phyloP scores from a whole-genome alignment of 1,140 invertebrate genomes.

The Bombus cullumanus region DNA sequence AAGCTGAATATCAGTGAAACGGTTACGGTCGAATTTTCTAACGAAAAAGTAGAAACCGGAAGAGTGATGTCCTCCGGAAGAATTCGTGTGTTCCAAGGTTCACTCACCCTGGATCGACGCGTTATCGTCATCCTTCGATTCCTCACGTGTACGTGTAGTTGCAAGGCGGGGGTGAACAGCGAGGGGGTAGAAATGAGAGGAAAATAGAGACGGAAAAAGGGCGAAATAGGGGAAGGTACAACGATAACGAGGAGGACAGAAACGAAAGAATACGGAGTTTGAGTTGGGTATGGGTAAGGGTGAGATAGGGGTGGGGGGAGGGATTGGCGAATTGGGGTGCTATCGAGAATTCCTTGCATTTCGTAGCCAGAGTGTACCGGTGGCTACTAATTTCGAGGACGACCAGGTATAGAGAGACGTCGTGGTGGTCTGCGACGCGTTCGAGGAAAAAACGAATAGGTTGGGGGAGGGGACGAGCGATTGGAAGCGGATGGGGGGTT shows the following conservation, averaged over 20 bases:
- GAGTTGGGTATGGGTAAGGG: background rate
- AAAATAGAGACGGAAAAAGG: slow-evolving; percentile 28
- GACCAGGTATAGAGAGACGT: slow-evolving; percentile 34
- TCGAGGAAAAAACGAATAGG: slow-evolving; percentile 35
- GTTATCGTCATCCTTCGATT: slow-evolving; percentile 59
- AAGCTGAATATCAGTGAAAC: background rate
- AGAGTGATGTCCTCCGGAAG: slow-evolving; percentile 9
- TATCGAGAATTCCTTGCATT: slow-evolving; percentile 64
- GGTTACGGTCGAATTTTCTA: background rate
- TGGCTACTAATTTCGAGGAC: slow-evolving; percentile 67
- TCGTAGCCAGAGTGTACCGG: slow-evolving; percentile 52
- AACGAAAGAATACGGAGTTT: background rate
- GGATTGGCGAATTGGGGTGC: slow-evolving; percentile 34
- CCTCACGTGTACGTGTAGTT: slow-evolving; percentile 55
- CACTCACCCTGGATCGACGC: slow-evolving; percentile 55
- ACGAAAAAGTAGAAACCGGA: background rate
- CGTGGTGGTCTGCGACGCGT: slow-evolving; percentile 31
- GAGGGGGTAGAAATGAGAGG: slow-evolving; percentile 9
- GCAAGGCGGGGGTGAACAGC: background rate
- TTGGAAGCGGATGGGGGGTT: background rate
- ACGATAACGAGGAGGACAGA: slow-evolving; percentile 6
- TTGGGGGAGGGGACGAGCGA: slow-evolving; percentile 13
- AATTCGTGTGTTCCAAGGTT: slow-evolving; percentile 47
- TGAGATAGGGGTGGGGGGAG: background rate
- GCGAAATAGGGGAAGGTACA: slow-evolving; percentile 1